Base-by-base conservation (phyloP, 2,113 vertebrate genomes). In the Atlantisia rogersi region DNA sequence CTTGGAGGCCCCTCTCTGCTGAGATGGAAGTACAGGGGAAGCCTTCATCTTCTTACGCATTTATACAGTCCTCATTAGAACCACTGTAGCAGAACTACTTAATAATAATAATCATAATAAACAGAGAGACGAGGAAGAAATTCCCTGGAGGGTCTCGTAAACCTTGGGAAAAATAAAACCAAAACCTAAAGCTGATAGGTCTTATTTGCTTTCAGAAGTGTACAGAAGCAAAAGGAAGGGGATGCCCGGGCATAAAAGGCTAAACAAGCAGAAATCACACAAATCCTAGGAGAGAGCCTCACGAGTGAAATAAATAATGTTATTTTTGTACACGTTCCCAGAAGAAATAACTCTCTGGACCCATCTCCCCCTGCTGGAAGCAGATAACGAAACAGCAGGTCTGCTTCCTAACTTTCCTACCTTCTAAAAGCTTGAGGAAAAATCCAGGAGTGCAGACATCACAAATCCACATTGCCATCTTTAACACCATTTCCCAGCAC, bases 301-400 rank as follows among this genome's bases (percentile, higher is more conserved):
- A n/a, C 6, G 29, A 94, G 58, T 76, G 79, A 96, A 95, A 96
- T 60, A 92, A 92, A 93, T 78, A 82, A 81, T 50, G 21, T 83
- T 79, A 62, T 86, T 86, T 94, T 92, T 62, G 16, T 56, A 42
- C 10, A 2, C 59, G 63, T 81, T 98, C 95, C 92, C 96, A 88
- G 83, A 96, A 96, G 82, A 96, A 94, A 92, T 95, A 91, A 91
- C 86, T 90, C 91, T 94, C 97, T 94, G 88, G 85, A 93, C 76
- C 86, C 91, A 97, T 97, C 97, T 98, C 98, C 98, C 98, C 97
- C 98, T 98, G 92, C 97, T 98, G 98, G 98, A 95, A 96, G 94
- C 63, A 96, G 82, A 96, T 63, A 96, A 96, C 2, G n/a, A 56
- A 82, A 95, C 92, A 91, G 69, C 53, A 42, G 5, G n/a, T 94